A percentile compares a stretch with the other conserved stretches of the same genome.
Conservation (phyloP, 1,140 invertebrate genomes). For the Eupeodes corollae region DNA sequence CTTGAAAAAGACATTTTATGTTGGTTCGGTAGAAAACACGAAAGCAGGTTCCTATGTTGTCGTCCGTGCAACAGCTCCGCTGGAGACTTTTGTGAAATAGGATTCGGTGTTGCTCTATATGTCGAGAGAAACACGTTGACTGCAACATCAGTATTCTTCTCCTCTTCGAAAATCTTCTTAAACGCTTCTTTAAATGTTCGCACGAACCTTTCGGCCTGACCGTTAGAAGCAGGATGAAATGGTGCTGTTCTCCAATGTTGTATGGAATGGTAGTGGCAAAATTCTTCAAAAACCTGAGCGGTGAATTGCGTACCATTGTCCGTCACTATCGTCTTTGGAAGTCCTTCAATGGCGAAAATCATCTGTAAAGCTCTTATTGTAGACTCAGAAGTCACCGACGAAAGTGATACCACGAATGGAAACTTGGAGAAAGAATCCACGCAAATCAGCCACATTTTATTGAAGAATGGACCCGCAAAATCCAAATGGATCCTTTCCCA, state of each 20-base stretch:
- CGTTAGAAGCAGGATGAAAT: neutral
- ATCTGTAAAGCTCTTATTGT: neutral
- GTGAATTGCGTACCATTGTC: constrained; percentile 15
- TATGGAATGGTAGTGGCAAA: neutral
- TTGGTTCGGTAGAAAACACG: neutral
- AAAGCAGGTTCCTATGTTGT: constrained; percentile 1
- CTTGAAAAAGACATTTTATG: neutral
- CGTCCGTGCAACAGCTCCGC: constrained; percentile 1
- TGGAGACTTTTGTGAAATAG: constrained; percentile 2
- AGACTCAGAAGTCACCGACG: neutral
- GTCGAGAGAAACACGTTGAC: neutral
- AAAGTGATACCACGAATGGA: constrained; percentile 16
- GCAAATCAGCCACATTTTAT: constrained; percentile 34
- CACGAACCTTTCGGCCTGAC: neutral
- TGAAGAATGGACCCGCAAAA: constrained; percentile 37
- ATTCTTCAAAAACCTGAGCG: neutral
- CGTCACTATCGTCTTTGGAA: neutral
- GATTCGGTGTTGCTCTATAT: constrained; percentile 5
- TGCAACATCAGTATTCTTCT: neutral
- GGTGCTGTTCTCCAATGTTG: neutral
- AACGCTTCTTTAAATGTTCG: neutral
- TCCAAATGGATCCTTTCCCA: constrained; percentile 40
- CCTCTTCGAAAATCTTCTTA: neutral
- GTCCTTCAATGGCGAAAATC: neutral
- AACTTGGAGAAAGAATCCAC: constrained; percentile 37